A percentile compares a stretch with the other conserved stretches of the same genome.
Conservation (phyloP, 2,888 invertebrate genomes). For the Eretmocerus hayati region DNA sequence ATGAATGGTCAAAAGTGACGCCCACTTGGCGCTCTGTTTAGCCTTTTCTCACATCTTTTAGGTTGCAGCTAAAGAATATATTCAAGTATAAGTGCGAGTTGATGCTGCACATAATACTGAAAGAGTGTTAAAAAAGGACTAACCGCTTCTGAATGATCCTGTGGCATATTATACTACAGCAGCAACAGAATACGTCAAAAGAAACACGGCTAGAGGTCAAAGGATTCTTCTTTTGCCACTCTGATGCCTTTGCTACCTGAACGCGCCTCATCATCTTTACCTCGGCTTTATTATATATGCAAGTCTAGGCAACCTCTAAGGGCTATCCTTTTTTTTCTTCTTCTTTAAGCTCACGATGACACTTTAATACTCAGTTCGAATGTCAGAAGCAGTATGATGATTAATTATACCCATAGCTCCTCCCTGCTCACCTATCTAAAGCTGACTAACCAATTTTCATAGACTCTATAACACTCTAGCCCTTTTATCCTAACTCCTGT, state of each 20-base stretch:
- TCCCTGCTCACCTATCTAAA: slow-evolving; percentile 13
- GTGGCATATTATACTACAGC: neutral
- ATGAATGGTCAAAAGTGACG: neutral
- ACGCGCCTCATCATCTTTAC: slow-evolving; percentile 27
- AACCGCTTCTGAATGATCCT: neutral
- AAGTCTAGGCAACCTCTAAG: slow-evolving; percentile 17
- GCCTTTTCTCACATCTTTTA: too few relatives aligned
- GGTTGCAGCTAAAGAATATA: too few relatives aligned
- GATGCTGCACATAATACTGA: neutral
- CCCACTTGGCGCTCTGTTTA: too few relatives aligned
- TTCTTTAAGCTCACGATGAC: slow-evolving; percentile 28
- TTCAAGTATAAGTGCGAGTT: too few relatives aligned
- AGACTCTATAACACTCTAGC: too few relatives aligned
- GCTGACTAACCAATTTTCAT: too few relatives aligned
- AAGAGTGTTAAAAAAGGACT: too few relatives aligned
- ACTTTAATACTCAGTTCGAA: slow-evolving; percentile 24
- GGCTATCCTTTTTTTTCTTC: slow-evolving; percentile 7
- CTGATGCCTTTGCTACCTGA: slow-evolving; percentile 43
- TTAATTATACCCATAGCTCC: slow-evolving; percentile 33
- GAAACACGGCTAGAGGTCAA: slow-evolving; percentile 38
- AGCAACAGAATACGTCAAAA: neutral
- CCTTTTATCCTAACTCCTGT: too few relatives aligned
- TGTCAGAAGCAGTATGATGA: slow-evolving; percentile 25
- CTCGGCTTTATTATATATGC: too few relatives aligned
- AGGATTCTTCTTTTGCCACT: too few relatives aligned